These are phyloP conservation scores for Clanis bilineata DNA, from an alignment of 2,888 invertebrate genomes.

Conservation along the genomic window DNA sequence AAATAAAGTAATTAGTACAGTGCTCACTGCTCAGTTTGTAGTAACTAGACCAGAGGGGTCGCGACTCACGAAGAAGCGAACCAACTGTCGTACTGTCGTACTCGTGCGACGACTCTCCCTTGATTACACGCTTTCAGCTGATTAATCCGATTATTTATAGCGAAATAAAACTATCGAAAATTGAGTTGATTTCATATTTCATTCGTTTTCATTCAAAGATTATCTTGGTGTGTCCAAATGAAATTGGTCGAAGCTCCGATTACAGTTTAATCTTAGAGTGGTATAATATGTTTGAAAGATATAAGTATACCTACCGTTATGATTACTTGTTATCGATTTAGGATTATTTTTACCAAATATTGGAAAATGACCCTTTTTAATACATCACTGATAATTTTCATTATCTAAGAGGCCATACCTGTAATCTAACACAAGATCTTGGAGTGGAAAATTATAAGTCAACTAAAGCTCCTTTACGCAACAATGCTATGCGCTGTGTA, in stretches of 20 bases:
- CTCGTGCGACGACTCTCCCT: neutral
- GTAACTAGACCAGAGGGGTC: slow-evolving; percentile 6
- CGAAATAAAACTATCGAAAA: neutral
- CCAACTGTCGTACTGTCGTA: too few relatives aligned
- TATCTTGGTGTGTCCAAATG: neutral
- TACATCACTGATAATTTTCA: too few relatives aligned
- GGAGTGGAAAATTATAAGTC: neutral
- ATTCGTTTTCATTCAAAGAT: neutral
- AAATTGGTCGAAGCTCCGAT: neutral
- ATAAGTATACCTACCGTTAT: too few relatives aligned
- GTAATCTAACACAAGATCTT: neutral
- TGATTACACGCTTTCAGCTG: slow-evolving; percentile 6
- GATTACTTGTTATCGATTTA: too few relatives aligned
- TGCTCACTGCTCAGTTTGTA: neutral
- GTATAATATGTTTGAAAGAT: too few relatives aligned
- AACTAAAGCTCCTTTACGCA: neutral
- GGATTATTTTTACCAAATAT: neutral
- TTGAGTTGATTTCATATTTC: neutral
- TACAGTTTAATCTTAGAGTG: too few relatives aligned
- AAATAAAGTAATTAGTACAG: slow-evolving; percentile 11
- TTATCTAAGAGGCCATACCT: neutral
- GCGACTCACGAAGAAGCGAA: neutral
- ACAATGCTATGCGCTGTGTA: neutral
- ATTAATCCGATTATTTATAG: neutral
- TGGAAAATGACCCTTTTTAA: neutral